phyloP scores from a whole-genome alignment of 2,797 vertebrate genomes.

The Micromesistius poutassou region DNA sequence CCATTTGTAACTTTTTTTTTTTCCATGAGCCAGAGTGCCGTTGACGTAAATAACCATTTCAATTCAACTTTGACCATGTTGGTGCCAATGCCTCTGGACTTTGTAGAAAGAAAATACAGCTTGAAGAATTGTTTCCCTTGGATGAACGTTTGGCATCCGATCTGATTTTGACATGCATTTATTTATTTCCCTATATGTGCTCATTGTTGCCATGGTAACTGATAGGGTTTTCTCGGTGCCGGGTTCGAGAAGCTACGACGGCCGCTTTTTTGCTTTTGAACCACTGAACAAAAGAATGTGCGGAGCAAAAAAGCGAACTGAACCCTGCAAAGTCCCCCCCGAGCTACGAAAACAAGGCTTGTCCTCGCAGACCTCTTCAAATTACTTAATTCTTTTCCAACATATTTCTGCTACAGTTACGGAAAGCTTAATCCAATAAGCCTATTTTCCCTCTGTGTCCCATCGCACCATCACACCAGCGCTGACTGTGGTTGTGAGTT shows the following conservation, averaged over 20 bases:
- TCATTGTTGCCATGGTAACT: slow-evolving; percentile 37
- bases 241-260: slow-evolving; percentile 23
- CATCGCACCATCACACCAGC: slow-evolving; percentile 33
- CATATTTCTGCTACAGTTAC: slow-evolving; percentile 62
- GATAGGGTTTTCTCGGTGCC: slow-evolving; percentile 32
- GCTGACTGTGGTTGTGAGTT: slow-evolving; percentile 20
- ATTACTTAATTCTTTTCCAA: slow-evolving; percentile 64
- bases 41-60: slow-evolving; percentile 11
- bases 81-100: neutral
- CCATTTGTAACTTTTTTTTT: neutral
- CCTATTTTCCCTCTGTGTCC: slow-evolving; percentile 46
- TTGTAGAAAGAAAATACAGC: slow-evolving; percentile 18
- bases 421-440: slow-evolving; percentile 70
- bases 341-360: slow-evolving; percentile 62
- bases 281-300: slow-evolving; percentile 37
- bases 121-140: slow-evolving; percentile 35
- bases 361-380: slow-evolving; percentile 63
- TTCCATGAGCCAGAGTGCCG: neutral
- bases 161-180: slow-evolving; percentile 20
- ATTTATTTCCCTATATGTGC: slow-evolving; percentile 36
- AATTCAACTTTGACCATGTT: neutral
- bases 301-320: slow-evolving; percentile 39
- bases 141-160: slow-evolving; percentile 32
- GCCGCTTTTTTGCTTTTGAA: slow-evolving; percentile 39
- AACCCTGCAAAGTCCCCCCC: slow-evolving; percentile 50